Evolutionary conservation across 2,113 vertebrate species (phyloP).

Genomic region (Poeciliopsis occidentalis): DNA sequence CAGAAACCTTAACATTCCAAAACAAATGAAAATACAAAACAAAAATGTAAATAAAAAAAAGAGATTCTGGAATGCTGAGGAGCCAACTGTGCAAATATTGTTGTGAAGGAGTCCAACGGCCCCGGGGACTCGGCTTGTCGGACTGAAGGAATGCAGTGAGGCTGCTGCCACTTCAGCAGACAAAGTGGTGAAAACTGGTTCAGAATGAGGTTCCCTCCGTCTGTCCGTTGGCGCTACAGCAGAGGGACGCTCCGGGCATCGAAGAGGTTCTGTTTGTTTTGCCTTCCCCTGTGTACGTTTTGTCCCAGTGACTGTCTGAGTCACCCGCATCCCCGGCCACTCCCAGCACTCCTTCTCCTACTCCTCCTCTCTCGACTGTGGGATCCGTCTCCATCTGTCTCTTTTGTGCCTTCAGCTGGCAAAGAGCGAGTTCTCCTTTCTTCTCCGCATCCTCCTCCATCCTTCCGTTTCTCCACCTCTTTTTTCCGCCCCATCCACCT

Average conservation of each 20-base stretch:
- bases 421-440: conserved; percentile 18
- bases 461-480: background rate
- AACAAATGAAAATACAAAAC: background rate
- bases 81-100: background rate
- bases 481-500: conserved; percentile 1
- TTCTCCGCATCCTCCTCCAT: background rate
- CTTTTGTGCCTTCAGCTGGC: conserved; percentile 20
- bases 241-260: background rate
- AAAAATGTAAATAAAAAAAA: background rate
- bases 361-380: conserved; percentile 30
- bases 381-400: conserved; percentile 42
- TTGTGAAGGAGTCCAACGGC: background rate
- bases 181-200: background rate
- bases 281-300: conserved; percentile 8
- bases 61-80: background rate
- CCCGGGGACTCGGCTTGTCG: background rate
- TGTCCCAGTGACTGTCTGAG: background rate
- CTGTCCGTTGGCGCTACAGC: background rate
- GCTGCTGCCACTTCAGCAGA: too few relatives aligned
- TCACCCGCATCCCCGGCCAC: conserved; percentile 12
- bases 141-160: background rate
- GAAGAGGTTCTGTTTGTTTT: conserved; percentile 10
- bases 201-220: background rate
- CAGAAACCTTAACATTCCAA: background rate
- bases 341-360: conserved; percentile 4